Conservation (phyloP, 1,140 invertebrate genomes). For the Drosophila mojavensis region DNA sequence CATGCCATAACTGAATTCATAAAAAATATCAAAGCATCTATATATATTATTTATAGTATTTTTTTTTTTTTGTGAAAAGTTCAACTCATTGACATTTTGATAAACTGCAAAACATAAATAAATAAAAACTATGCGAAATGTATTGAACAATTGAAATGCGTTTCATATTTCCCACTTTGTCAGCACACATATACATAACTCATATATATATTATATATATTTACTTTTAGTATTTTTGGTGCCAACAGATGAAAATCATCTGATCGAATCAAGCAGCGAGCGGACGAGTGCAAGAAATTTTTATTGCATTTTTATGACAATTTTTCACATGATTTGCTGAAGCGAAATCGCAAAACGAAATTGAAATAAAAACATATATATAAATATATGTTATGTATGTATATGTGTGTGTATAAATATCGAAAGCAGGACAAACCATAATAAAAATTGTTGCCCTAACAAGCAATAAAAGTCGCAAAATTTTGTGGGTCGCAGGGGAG, state of each 20-base stretch:
- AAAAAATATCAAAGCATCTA: too few species aligned
- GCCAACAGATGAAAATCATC: conserved; percentile 33
- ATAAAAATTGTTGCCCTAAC: conserved; percentile 29
- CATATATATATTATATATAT: not conserved
- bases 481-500: not conserved
- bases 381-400: not conserved
- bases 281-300: conserved; percentile 39
- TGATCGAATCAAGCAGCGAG: conserved; percentile 47
- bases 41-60: too few species aligned
- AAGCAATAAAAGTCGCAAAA: conserved; percentile 42
- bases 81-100: not conserved
- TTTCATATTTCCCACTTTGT: conserved; percentile 7
- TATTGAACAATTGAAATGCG: conserved; percentile 6
- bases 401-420: not conserved
- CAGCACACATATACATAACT: not conserved
- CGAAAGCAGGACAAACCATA: conserved; percentile 16
- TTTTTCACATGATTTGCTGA: conserved; percentile 77
- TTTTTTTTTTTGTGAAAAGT: not conserved
- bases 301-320: conserved; percentile 81
- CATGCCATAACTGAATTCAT: too few species aligned
- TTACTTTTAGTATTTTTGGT: not conserved
- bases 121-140: not conserved
- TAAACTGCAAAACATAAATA: not conserved
- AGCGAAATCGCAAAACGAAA: conserved; percentile 35
- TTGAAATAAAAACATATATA: conserved; percentile 4